Evolutionary conservation across 1,140 invertebrate genomes (phyloP).

Genomic region (Rhagoletis pomonella): DNA sequence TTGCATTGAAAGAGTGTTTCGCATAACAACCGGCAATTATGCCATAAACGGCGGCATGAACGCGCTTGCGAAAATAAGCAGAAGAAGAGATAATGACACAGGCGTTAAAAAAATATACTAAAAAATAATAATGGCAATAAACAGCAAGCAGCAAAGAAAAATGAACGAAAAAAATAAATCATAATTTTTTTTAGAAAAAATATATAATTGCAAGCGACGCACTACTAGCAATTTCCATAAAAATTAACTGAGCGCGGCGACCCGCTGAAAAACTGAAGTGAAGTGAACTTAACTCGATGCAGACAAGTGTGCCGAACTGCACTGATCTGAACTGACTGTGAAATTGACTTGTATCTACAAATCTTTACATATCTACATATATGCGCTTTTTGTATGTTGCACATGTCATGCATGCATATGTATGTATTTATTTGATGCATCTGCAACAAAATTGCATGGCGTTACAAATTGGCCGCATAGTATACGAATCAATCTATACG

Average conservation of each 20-base stretch:
- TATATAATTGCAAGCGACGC: background rate
- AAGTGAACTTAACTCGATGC: background rate
- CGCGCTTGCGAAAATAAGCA: background rate
- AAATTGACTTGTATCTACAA: constrained; percentile 18
- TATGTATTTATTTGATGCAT: constrained; percentile 34
- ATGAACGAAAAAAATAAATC: background rate
- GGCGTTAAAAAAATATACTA: background rate
- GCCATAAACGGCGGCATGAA: constrained; percentile 33
- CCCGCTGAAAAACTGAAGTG: background rate
- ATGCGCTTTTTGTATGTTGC: background rate
- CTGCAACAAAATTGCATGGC: constrained; percentile 43
- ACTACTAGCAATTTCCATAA: background rate
- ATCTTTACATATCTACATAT: background rate
- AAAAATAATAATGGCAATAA: constrained; percentile 35
- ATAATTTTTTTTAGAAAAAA: background rate
- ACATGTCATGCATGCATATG: background rate
- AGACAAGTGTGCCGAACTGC: background rate
- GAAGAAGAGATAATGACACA: background rate
- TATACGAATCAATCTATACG: constrained; percentile 38
- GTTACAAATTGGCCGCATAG: constrained; percentile 26
- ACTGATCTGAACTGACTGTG: background rate
- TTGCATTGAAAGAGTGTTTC: constrained; percentile 29
- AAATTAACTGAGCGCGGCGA: background rate
- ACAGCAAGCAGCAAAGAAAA: background rate
- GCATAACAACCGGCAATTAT: constrained; percentile 50